Base-by-base conservation (phyloP, 2,113 vertebrate species). In the Gnathonemus echidnorhynchus region DNA sequence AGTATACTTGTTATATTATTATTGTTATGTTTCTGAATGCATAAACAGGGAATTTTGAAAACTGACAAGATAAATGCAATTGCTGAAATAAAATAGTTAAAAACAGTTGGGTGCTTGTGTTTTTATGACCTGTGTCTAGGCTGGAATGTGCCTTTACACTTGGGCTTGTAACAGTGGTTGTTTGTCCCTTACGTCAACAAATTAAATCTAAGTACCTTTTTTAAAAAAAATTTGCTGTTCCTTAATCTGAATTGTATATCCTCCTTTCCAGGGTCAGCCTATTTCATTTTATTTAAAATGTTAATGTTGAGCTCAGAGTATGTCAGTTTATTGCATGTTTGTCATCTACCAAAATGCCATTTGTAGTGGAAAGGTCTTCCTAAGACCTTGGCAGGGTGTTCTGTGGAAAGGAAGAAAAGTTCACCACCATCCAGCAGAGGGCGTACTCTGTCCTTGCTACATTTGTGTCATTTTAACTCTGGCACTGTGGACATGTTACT, bases 11-110 rank as follows among this genome's bases (percentile, higher is more conserved):
- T 87, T 87, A 87, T 91, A 93, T 91, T 92, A 92, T 88, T 84
- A 89, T 52, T 88, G 56, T 86, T 89, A 91, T 93, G 92, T 93
- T 93, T 92, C 91, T 92, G 91, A 93, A 93, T 93, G 93, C 93
- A 46, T 62, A 53, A 92, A 92, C 92, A 93, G 93, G 93, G 93
- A 93, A 91, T 93, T 93, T 93, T 92, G 91, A 92, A 90, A 92
- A 92, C 91, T 91, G 92, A 92, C 84, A 88, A 91, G 90, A 92
- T 89, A 92, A 92, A 93, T 92, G 90, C 91, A 91, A 92, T 90
- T 91, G 92, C 89, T 91, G 90, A 92, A 93, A 88, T 88, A 88
- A 88, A 88, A 90, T 84, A 80, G 91, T 90, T 86, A 88, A 88
- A 91, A 53, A 24, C 27, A 31, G 10, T 15, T 0, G 4, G 7